Evolutionary conservation across 1,140 invertebrate genomes (phyloP).

Genomic region (Drosophila teissieri): DNA sequence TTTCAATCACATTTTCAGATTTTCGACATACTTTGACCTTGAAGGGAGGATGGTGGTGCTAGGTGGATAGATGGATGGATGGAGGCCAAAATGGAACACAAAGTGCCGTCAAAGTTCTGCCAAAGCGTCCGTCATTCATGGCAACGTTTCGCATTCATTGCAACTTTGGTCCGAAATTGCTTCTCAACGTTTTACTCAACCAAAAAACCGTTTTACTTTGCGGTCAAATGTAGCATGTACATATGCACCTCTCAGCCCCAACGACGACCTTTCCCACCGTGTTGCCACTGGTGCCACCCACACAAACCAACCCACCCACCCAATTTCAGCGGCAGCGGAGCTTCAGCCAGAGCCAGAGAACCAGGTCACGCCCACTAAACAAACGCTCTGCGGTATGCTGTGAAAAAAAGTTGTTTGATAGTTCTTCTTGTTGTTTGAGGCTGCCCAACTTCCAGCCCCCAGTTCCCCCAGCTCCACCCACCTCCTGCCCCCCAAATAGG

Average conservation of each 20-base stretch:
- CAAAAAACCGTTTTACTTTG: constrained; percentile 76
- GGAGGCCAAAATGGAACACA: constrained; percentile 23
- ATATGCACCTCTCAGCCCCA: constrained; percentile 39
- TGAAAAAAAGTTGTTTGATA: constrained; percentile 58
- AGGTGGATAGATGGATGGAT: not conserved
- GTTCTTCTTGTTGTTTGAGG: constrained; percentile 61
- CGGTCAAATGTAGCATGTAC: constrained; percentile 78
- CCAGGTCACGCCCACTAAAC: constrained; percentile 57
- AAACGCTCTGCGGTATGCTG: constrained; percentile 65
- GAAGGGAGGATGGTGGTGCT: not conserved
- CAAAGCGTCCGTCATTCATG: constrained; percentile 64
- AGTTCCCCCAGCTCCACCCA: not conserved
- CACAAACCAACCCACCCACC: not conserved
- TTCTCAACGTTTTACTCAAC: constrained; percentile 64
- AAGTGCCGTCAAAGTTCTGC: constrained; percentile 46
- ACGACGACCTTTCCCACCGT: no score
- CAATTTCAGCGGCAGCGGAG: constrained; percentile 12
- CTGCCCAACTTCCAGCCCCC: constrained; percentile 31
- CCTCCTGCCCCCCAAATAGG: not conserved
- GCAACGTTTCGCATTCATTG: constrained; percentile 57
- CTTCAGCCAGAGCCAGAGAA: constrained; percentile 37
- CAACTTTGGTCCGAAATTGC: constrained; percentile 72
- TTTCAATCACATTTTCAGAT: constrained; percentile 50
- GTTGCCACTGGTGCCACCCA: no score
- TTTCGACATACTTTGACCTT: constrained; percentile 39